Evolutionary conservation across 35 echinoderm and acorn worm species (phyloP).

Genomic region (Ophioderma brevispina): DNA sequence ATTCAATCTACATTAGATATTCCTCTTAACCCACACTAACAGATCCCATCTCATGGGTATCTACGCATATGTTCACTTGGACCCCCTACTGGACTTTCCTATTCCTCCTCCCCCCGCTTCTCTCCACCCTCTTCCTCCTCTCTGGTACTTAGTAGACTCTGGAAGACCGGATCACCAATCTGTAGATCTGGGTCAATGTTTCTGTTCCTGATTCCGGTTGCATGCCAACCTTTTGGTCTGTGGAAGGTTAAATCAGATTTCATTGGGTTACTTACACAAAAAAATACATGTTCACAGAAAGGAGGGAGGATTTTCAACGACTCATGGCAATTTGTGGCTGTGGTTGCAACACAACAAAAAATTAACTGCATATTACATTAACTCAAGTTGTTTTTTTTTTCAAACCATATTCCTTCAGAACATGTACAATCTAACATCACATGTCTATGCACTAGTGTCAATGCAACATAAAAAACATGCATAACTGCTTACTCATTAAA

Average conservation of each 20-base stretch:
- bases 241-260: neutral
- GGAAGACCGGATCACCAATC: slow-evolving; percentile 73
- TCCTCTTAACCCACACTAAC: too few relatives aligned
- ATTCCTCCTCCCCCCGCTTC: neutral
- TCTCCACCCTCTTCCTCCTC: neutral
- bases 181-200: slow-evolving; percentile 55
- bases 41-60: neutral
- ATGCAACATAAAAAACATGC: too few relatives aligned
- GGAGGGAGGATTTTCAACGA: neutral
- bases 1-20: too few relatives aligned
- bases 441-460: too few relatives aligned
- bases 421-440: too few relatives aligned
- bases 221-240: slow-evolving; percentile 92
- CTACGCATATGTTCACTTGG: neutral
- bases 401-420: too few relatives aligned
- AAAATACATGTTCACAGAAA: neutral
- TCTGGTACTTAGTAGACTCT: slow-evolving; percentile 11
- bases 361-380: too few relatives aligned
- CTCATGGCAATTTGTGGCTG: neutral
- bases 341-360: too few relatives aligned
- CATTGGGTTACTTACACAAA: neutral
- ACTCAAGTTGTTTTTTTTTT: too few relatives aligned
- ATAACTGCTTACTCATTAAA: too few relatives aligned
- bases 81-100: neutral
- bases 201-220: slow-evolving; percentile 40